Evolutionary conservation across 92 coral and sea anemone species (phyloP), one percentile per base, ranked within the genome.

Genomic region (Ricordea florida): DNA sequence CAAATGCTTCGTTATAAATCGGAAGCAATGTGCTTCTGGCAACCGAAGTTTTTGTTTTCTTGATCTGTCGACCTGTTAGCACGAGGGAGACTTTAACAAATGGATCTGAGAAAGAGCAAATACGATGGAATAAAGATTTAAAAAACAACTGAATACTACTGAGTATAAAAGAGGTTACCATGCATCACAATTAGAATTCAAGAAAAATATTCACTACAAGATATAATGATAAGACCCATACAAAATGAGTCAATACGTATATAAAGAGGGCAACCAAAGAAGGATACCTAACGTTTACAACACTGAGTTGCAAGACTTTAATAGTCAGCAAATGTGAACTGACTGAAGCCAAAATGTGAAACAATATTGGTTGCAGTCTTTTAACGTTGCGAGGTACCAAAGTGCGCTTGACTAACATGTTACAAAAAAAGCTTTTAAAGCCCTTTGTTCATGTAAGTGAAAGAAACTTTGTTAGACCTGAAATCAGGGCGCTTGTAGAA

Each of bases 1-100:
- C 97, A 42, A 96, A 96, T 3, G 97, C 99, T 34, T 96, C 99
- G 83, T 96, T 96, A 78, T 96, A 96, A 33, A 96, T 93, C 3
- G 99, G 97, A 32, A 48, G 85, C 6, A 92, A 40, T 3, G 99
- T 96, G 72, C 83, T 83, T 35, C 67, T 84, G 4, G 71, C 88
- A 35, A 96, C 77, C 0, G 99, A 96, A 28, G 99, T 96, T 62
- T 92, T 96, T 59, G 97, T 92, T 72, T 96, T 96, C 84, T 96
- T 96, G 52, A 96, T 83, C 69, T 96, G 99, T 33, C 97, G 84
- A 33, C 99, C 90, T 40, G 92, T 79, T 3, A 92, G 67, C 87
- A 96, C 78, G 40, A 96, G 81, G 25, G 99, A 96, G 21, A 96
- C 99, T 71, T 96, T 96, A 34, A 83, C 93, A 62, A 79, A 92